Base-by-base conservation (phyloP, 1,140 invertebrate species). In the Planococcus citri region DNA sequence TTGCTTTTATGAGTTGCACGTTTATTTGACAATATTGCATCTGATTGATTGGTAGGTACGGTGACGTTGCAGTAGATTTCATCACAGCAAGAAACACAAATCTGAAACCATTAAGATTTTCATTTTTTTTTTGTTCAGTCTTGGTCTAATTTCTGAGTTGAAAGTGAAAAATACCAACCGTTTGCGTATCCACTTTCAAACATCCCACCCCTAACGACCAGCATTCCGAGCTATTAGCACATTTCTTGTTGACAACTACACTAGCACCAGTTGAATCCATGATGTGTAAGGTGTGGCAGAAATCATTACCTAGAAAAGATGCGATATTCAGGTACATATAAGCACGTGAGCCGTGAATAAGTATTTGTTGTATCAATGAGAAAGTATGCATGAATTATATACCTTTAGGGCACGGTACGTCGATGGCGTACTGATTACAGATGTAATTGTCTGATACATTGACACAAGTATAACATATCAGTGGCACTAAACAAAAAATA, bases 381-480 rank as follows among this genome's bases (percentile, higher is more conserved):
- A n/a, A n/a, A n/a, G n/a, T n/a, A n/a, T n/a, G n/a, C n/a, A n/a
- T n/a, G n/a, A n/a, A n/a, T n/a, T n/a, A 37, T 38, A 73, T 76
- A 78, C 81, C 83, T 74, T 79, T 77, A 73, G 83, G 83, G 78
- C 84, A 86, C 21, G 84, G 84, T 37, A 82, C 80, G 74, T 86
- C 85, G 73, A 86, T 86, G 51, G 84, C 85, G 78, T 81, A 86
- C 76, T 83, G 80, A 78, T 86, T 86, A 78, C 84, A 86, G 77
- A 85, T 82, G 74, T 83, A 77, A 79, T 86, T 86, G 78, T 86
- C 83, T 72, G 84, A 85, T 71, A 86, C 84, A 78, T 86, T 86
- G 74, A 86, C 83, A 76, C 85, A 86, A 74, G 84, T 85, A 76
- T 86, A 86, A 77, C 85, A 86, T 57, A 84, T 85, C 73, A 86